Base-by-base conservation (phyloP, 2,888 invertebrate genomes). In the Lampropteryx suffumata region DNA sequence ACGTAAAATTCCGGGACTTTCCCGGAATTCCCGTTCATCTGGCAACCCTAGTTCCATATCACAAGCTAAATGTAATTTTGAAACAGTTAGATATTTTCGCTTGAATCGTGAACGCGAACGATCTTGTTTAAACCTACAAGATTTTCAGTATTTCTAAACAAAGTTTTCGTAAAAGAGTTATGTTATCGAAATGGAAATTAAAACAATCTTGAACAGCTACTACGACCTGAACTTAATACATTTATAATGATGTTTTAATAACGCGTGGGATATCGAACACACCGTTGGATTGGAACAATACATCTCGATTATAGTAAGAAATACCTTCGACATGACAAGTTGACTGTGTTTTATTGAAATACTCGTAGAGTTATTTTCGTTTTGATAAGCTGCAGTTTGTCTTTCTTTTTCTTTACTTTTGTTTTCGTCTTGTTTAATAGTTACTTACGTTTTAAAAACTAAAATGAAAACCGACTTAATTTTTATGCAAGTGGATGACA, bases 201-300 rank as follows among this genome's bases (percentile, higher is more conserved):
- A 30, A 44, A 35, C 34, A n/a, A 28, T n/a, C 3, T n/a, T n/a
- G n/a, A n/a, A n/a, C n/a, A n/a, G 13, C 10, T 10, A 24, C 29
- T 50, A 30, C 47, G 50, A 57, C 55, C 57, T 54, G 53, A 32
- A 32, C 56, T 45, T 33, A 51, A 56, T 56, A 47, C 51, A 58
- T 57, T 47, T 46, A 36, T 50, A 53, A 53, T 40, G 50, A 55
- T 35, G 30, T 29, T 9, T 37, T 24, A 40, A 21, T 26, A 24
- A 37, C 12, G 48, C 51, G 52, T 52, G 52, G 52, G 52, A 52
- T 52, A 39, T 52, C 34, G 52, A 43, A 39, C 47, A 27, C 34
- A 35, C 52, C 52, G 52, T 52, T 52, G 47, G 10, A 24, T 37
- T n/a, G 34, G 26, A 47, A 52, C 52, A 52, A 48, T 52, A 28